phyloP scores from a whole-genome alignment of 2,113 vertebrate genomes.

The Rattus rattus region DNA sequence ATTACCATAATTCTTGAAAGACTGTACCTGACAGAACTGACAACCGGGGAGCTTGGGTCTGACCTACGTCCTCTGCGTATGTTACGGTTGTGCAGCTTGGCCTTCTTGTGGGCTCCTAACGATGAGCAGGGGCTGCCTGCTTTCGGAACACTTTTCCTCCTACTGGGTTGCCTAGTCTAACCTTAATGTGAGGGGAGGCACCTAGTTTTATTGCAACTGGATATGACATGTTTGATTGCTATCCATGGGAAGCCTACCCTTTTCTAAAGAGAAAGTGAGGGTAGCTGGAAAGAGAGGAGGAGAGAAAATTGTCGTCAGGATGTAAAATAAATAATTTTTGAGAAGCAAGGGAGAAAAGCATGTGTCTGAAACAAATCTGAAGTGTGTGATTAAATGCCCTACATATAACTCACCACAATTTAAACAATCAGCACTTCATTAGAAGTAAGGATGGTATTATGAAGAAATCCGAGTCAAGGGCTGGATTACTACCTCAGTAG shows the following conservation, averaged over 20 bases:
- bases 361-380: not conserved
- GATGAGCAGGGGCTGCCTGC: fast-evolving
- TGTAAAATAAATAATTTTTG: not conserved
- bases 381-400: not conserved
- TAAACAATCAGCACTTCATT: slow-evolving; percentile 5
- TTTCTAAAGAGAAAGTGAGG: not conserved
- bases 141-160: not conserved
- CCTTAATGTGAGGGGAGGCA: not conserved
- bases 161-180: not conserved
- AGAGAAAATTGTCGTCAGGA: not conserved
- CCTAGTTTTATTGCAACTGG: not conserved
- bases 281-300: not conserved
- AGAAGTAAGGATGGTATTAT: not conserved
- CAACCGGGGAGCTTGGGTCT: not conserved
- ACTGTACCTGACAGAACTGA: not conserved
- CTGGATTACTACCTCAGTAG: not conserved
- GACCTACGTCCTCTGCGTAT: not conserved
- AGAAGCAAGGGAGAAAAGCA: not conserved
- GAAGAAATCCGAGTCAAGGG: not conserved
- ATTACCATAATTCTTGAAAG: not conserved
- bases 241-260: not conserved
- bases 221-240: not conserved
- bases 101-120: not conserved
- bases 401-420: slow-evolving; percentile 23
- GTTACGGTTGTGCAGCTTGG: not conserved